phyloP scores from a whole-genome alignment of 2,797 vertebrate genomes.

The Phoebastria nigripes region DNA sequence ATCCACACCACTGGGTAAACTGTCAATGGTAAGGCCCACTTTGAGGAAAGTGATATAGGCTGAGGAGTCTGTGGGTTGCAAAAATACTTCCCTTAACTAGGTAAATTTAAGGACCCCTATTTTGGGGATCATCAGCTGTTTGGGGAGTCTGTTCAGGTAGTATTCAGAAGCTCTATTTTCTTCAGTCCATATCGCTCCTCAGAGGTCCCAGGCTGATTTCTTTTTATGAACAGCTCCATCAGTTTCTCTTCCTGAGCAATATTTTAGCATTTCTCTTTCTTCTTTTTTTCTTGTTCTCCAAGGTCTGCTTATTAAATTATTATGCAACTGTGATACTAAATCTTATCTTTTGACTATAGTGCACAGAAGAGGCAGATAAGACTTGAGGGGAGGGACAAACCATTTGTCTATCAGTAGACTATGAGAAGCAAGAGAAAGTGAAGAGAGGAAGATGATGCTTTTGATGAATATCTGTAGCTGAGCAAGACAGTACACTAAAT shows the following conservation, averaged over 20 bases:
- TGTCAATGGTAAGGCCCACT: background rate
- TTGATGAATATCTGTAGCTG: slow-evolving; percentile 40
- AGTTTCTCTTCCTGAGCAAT: slow-evolving; percentile 6
- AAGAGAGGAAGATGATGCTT: background rate
- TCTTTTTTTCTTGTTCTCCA: slow-evolving; percentile 5
- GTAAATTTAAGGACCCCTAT: background rate
- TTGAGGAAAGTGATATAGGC: background rate
- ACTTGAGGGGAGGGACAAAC: background rate
- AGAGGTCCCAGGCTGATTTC: background rate
- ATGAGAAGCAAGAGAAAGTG: slow-evolving; percentile 10
- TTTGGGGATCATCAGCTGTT: background rate
- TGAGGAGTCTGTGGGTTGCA: background rate
- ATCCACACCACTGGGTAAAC: background rate
- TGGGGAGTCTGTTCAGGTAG: background rate
- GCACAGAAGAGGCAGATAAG: slow-evolving; percentile 8
- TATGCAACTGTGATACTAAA: slow-evolving; percentile 41
- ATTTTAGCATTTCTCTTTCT: slow-evolving; percentile 36
- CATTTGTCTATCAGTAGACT: background rate
- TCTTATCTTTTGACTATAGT: slow-evolving; percentile 37
- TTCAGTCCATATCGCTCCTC: background rate
- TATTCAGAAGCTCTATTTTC: background rate
- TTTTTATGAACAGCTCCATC: background rate
- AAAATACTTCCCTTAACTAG: background rate
- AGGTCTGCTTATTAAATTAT: slow-evolving; percentile 56
- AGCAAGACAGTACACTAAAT: slow-evolving; percentile 16